A percentile compares a stretch with the other conserved stretches of the same genome.
Conservation (phyloP, 2,113 vertebrate species). For the Taurulus bubalis region DNA sequence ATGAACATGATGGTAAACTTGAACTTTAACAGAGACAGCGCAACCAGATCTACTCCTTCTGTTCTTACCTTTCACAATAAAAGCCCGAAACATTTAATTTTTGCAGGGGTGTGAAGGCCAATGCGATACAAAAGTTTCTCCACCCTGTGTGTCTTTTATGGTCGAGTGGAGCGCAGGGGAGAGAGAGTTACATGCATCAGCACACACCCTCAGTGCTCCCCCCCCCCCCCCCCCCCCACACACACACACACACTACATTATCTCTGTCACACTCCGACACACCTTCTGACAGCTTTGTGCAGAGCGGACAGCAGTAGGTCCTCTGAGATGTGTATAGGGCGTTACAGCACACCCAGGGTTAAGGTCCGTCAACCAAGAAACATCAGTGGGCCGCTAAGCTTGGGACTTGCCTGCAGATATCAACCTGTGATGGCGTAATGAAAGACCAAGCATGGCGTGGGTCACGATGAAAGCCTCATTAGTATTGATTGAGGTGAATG, state of each 20-base stretch:
- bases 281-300: constrained; percentile 5
- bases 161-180: constrained; percentile 8
- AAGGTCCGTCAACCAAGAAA: constrained; percentile 44
- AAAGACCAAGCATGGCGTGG: constrained; percentile 5
- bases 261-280: constrained; percentile 12
- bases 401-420: constrained; percentile 28
- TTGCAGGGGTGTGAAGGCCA: neutral
- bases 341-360: constrained; percentile 17
- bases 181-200: constrained; percentile 24
- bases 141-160: constrained; percentile 2
- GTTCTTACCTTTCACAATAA: neutral
- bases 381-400: neutral
- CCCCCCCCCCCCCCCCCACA: constrained; percentile 5
- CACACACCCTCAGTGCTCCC: constrained; percentile 6
- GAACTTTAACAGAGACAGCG: neutral
- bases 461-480: constrained; percentile 20
- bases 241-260: constrained; percentile 5
- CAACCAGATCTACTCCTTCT: neutral
- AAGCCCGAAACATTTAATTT: neutral
- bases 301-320: neutral
- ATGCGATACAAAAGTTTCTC: neutral
- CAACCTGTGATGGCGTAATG: neutral
- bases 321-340: constrained; percentile 22
- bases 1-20: neutral
- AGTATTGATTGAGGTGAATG: constrained; percentile 6